Evolutionary conservation across 2,797 vertebrate genomes (phyloP), one percentile per base, ranked within the genome.

Genomic region (Glossophaga mutica): DNA sequence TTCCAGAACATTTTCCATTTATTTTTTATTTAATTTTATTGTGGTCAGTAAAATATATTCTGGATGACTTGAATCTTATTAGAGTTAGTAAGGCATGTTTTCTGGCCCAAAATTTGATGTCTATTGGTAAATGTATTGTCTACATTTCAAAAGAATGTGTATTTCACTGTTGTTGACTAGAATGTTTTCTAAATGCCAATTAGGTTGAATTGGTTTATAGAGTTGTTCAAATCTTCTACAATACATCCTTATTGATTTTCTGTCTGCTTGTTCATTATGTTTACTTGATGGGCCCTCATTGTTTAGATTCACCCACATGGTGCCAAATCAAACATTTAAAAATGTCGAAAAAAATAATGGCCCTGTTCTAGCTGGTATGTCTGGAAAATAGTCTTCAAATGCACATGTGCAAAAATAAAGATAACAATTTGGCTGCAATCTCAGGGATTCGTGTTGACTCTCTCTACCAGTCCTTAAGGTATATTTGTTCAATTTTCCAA

Each of bases 321-420:
- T 39, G 32, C 9, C 42, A 67, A 86, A 71, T 73, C 34, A 92
- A 71, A 83, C 10, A 76, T 55, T 46, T 90, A 90, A 84, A 92
- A 73, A 39, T 55, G 3, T 67, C 81, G 87, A 59, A 52, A 82
- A 95, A 87, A 92, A 42, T 59, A 87, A 5, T 85, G 37, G n/a
- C 26, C 34, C 4, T 9, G 46, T 89, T 39, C 21, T 21, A 83
- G 24, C 32, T 90, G 16, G 15, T 7, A 7, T 82, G 71, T 65
- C 22, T 88, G 70, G 74, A 95, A 95, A 74, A 59, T 90, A 79
- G 65, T 89, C 37, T 96, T 93, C 3, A 57, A 89, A 6, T 55
- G 26, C 67, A 29, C 81, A 32, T 32, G 5, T 90, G 79, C 32
- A 95, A 91, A 90, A 62, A 42, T 9, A 37, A 81, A 46, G n/a